phyloP scores from a whole-genome alignment of 2,113 vertebrate species.

The Shinisaurus crocodilurus region DNA sequence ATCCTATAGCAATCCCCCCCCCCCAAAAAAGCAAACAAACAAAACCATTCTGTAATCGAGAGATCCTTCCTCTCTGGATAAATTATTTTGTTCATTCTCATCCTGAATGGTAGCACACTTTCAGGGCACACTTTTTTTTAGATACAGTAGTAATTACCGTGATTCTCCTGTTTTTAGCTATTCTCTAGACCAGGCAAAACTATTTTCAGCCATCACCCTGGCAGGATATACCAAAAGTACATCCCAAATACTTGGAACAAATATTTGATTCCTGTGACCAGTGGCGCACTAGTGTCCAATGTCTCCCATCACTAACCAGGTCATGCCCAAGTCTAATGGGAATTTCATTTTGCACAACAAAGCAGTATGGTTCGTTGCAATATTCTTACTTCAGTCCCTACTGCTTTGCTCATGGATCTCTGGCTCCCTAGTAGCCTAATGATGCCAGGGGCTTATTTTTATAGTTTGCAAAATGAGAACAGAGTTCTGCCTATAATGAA shows the following conservation, averaged over 20 bases:
- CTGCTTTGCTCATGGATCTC: slow-evolving; percentile 5
- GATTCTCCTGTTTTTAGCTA: no score
- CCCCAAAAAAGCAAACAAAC: background rate
- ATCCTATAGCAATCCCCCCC: background rate
- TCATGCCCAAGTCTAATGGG: background rate
- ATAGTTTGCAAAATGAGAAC: slow-evolving; percentile 5
- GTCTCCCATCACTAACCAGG: background rate
- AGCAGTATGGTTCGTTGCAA: background rate
- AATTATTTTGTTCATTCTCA: background rate
- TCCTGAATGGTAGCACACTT: background rate
- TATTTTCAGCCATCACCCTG: background rate
- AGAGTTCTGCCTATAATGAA: slow-evolving; percentile 20
- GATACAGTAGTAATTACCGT: no score
- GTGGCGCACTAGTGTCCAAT: background rate
- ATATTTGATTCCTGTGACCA: background rate
- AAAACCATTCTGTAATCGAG: background rate
- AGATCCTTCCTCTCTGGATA: background rate
- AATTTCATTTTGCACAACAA: background rate
- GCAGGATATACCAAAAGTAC: background rate
- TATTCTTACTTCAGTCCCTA: background rate
- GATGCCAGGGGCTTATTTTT: background rate
- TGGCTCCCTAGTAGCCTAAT: background rate
- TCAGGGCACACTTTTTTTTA: no score
- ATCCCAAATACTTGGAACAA: background rate
- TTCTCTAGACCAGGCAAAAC: background rate